Conservation (phyloP, 2,797 vertebrate genomes). For the Thalassophryne amazonica region DNA sequence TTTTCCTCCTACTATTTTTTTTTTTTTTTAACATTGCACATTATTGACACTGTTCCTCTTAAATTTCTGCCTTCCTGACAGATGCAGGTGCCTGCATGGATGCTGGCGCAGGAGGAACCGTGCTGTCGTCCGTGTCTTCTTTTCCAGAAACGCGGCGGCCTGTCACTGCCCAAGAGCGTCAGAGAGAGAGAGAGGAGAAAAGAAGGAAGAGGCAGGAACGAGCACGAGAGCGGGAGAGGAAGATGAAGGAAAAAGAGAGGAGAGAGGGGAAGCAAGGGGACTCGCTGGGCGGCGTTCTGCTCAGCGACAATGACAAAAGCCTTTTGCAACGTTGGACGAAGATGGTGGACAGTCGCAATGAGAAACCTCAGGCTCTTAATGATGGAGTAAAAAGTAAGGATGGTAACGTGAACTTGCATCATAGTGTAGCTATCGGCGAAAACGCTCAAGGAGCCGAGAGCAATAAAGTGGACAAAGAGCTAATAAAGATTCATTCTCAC, state of each 20-base stretch:
- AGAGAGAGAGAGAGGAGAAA: slow-evolving; percentile 91
- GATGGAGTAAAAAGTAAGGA: slow-evolving; percentile 53
- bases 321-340: slow-evolving; percentile 90
- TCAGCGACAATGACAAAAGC: slow-evolving; percentile 91
- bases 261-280: slow-evolving; percentile 81
- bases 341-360: slow-evolving; percentile 82
- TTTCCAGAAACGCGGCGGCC: slow-evolving; percentile 81
- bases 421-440: slow-evolving; percentile 6
- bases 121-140: slow-evolving; percentile 58
- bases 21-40: background rate
- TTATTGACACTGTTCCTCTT: background rate
- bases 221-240: slow-evolving; percentile 85
- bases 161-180: slow-evolving; percentile 91
- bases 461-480: slow-evolving; percentile 50
- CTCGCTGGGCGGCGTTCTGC: slow-evolving; percentile 82
- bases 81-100: slow-evolving; percentile 68
- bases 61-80: slow-evolving; percentile 39
- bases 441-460: slow-evolving; percentile 42
- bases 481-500: slow-evolving; percentile 44
- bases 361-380: slow-evolving; percentile 54
- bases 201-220: slow-evolving; percentile 86
- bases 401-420: slow-evolving; percentile 35
- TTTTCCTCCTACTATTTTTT: background rate
- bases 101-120: slow-evolving; percentile 30
- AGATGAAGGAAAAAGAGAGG: slow-evolving; percentile 86